A percentile compares a stretch with the other conserved stretches of the same genome.
These are phyloP conservation scores for Hoplostethus atlanticus DNA, from an alignment of 2,797 vertebrate genomes.

Conservation along the genomic window DNA sequence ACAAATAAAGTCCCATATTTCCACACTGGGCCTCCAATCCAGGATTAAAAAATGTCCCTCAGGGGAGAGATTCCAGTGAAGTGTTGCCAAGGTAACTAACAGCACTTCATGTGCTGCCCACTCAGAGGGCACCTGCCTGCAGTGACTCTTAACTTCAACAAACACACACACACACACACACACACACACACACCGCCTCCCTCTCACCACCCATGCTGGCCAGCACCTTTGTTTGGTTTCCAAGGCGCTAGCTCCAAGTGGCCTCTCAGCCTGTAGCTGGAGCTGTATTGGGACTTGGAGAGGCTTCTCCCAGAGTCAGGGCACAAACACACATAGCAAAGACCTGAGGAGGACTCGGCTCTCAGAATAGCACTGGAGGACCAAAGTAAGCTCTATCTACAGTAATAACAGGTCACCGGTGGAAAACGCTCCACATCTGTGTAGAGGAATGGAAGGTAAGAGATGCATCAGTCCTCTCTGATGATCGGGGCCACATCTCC, in stretches of 20 bases:
- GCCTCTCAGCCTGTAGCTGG: conserved; percentile 64
- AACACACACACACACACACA: conserved; percentile 26
- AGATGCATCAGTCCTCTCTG: not conserved
- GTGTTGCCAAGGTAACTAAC: conserved; percentile 77
- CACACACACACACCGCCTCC: conserved; percentile 14
- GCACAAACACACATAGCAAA: conserved; percentile 30
- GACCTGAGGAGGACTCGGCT: conserved; percentile 25
- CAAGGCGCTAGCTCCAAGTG: conserved; percentile 74
- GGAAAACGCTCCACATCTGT: not conserved
- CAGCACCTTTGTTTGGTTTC: conserved; percentile 80
- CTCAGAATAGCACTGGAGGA: conserved; percentile 50
- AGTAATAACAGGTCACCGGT: conserved; percentile 16
- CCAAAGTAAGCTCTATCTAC: conserved; percentile 13
- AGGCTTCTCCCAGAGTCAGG: conserved; percentile 48
- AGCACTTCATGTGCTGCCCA: conserved; percentile 61
- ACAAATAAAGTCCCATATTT: not conserved
- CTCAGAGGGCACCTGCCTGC: conserved; percentile 67
- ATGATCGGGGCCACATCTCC: not conserved
- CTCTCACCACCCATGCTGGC: conserved; percentile 15
- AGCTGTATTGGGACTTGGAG: conserved; percentile 48
- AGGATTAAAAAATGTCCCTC: conserved; percentile 21
- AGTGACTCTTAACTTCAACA: conserved; percentile 42
- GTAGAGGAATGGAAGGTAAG: conserved; percentile 70
- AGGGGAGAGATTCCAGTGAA: conserved; percentile 59
- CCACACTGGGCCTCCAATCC: not conserved